Conservation (phyloP, 92 coral and sea anemone genomes). For the Porites divaricata region DNA sequence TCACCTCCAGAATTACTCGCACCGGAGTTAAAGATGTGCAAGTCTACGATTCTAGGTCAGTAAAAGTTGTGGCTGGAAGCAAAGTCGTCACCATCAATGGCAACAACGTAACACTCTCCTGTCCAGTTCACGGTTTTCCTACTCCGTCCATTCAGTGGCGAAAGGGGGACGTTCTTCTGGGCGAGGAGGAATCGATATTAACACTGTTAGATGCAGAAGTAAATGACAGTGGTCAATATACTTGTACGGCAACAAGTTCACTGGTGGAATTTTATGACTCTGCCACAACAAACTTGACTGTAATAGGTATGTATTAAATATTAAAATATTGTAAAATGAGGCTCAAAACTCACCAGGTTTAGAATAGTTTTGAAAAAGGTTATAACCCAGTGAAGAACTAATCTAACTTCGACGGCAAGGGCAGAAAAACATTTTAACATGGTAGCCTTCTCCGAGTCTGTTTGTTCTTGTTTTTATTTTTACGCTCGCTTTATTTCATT, state of each 20-base stretch:
- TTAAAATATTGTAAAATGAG: neutral
- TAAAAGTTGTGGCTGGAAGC: slow-evolving; percentile 54
- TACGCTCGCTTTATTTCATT: no score
- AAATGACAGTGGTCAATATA: slow-evolving; percentile 68
- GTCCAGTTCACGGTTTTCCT: slow-evolving; percentile 61
- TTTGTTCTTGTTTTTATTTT: no score
- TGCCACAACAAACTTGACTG: slow-evolving; percentile 50
- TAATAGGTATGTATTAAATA: slow-evolving; percentile 46
- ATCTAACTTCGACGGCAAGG: no score
- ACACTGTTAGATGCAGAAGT: slow-evolving; percentile 41
- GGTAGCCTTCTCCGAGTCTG: no score
- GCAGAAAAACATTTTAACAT: no score
- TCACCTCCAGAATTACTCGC: slow-evolving; percentile 34
- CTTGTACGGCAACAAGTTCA: slow-evolving; percentile 73
- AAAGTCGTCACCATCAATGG: slow-evolving; percentile 48
- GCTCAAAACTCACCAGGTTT: neutral
- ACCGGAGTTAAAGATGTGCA: slow-evolving; percentile 33
- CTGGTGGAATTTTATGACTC: slow-evolving; percentile 14
- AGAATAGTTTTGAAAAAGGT: neutral
- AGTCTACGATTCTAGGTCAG: slow-evolving; percentile 39
- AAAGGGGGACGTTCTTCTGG: slow-evolving; percentile 25
- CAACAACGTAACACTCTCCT: slow-evolving; percentile 52
- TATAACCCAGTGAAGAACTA: no score
- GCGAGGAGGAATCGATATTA: slow-evolving; percentile 1
- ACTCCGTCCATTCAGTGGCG: slow-evolving; percentile 57